Percentiles rank a stretch among this genome's conserved stretches.
phyloP scores from a whole-genome alignment of 2,113 vertebrate species.

The Trogon melanurus region DNA sequence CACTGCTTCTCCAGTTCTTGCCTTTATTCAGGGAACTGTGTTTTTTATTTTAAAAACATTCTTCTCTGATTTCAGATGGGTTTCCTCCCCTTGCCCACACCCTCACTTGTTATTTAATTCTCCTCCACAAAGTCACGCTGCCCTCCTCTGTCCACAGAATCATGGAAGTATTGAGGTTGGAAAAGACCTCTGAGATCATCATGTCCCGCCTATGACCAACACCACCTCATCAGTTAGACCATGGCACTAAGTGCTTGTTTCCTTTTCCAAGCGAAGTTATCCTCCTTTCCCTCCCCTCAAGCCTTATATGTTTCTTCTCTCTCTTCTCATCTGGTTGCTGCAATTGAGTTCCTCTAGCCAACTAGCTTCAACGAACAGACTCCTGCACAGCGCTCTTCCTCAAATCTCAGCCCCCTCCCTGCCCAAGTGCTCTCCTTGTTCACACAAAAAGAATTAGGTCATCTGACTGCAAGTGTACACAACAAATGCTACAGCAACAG shows the following conservation, averaged over 20 bases:
- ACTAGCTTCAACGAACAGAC: neutral
- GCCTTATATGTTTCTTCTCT: neutral
- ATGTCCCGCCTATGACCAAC: too few species aligned
- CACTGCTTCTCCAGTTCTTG: neutral
- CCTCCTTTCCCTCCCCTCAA: neutral
- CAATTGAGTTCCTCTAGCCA: neutral
- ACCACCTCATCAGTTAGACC: too few species aligned
- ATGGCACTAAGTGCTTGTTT: neutral
- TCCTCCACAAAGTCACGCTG: neutral
- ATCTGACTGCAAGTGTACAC: neutral
- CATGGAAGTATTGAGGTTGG: too few species aligned
- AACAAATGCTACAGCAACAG: conserved; percentile 40
- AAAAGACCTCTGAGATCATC: too few species aligned
- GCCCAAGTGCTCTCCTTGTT: neutral
- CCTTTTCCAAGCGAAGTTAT: neutral
- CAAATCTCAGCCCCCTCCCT: neutral
- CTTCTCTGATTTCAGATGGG: neutral
- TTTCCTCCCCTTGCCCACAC: neutral
- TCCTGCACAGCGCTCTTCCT: neutral
- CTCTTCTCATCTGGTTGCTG: neutral
- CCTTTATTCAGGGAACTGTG: neutral
- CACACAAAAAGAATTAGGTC: conserved; percentile 25
- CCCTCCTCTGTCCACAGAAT: neutral
- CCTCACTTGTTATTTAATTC: accelerated
- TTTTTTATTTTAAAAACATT: neutral